These are phyloP conservation scores for Erpobdella octoculata DNA, from an alignment of 2,888 invertebrate species.

Conservation along the genomic window DNA sequence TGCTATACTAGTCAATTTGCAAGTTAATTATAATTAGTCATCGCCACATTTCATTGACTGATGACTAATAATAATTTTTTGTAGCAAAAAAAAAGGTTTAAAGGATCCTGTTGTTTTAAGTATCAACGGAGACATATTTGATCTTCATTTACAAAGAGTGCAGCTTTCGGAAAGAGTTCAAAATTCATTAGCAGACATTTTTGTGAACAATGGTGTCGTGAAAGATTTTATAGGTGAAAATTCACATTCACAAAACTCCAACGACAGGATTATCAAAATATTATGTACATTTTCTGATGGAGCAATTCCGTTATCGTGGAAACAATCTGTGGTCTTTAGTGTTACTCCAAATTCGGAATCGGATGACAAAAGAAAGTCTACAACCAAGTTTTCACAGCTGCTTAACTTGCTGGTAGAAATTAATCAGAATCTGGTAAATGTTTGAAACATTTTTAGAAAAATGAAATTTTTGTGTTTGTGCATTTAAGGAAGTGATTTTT, in stretches of 20 bases:
- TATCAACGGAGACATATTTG: background rate
- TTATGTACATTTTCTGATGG: slow-evolving; percentile 12
- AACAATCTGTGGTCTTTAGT: slow-evolving; percentile 17
- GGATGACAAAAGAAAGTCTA: background rate
- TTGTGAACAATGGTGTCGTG: background rate
- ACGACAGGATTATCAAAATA: too few species aligned
- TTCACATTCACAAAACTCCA: too few species aligned
- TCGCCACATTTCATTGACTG: too few species aligned
- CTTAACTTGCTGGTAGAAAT: slow-evolving; percentile 21
- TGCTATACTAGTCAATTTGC: too few species aligned
- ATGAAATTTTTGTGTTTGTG: background rate
- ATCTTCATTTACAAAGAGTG: background rate
- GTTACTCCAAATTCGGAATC: background rate
- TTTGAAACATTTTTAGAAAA: too few species aligned
- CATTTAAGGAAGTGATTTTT: background rate
- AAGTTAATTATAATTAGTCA: too few species aligned
- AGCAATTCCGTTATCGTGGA: slow-evolving; percentile 24
- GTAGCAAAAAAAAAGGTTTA: background rate
- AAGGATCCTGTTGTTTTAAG: background rate
- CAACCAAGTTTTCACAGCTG: slow-evolving; percentile 15
- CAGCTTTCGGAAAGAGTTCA: background rate
- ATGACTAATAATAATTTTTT: too few species aligned
- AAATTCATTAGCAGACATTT: background rate
- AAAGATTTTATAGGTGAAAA: background rate
- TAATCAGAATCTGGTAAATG: slow-evolving; percentile 17